phyloP scores from a whole-genome alignment of 2,888 invertebrate species.

The Imbricaverruca yamaguchii region DNA sequence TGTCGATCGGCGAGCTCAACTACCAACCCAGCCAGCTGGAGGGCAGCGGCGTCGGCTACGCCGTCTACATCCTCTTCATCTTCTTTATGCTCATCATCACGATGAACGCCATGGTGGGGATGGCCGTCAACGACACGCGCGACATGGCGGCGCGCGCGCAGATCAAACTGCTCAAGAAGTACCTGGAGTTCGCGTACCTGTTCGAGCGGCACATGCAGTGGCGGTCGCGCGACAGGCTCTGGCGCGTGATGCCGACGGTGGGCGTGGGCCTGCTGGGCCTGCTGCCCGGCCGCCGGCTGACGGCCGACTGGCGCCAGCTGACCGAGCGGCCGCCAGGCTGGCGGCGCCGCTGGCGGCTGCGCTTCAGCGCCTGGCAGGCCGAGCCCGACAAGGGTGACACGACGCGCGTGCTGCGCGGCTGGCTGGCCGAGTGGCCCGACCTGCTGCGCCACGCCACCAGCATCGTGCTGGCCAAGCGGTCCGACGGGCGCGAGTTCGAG shows the following conservation, averaged over 20 bases:
- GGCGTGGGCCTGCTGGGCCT: neutral
- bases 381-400: too few species aligned
- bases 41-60: neutral
- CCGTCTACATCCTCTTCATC: slow-evolving; percentile 16
- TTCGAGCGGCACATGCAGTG: slow-evolving; percentile 11
- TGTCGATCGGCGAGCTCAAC: slow-evolving; percentile 10
- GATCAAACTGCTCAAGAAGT: slow-evolving; percentile 9
- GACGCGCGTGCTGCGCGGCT: neutral
- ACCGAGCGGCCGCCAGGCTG: neutral
- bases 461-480: neutral
- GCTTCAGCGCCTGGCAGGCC: neutral
- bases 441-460: neutral
- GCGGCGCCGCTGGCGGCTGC: neutral
- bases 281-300: neutral
- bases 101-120: slow-evolving; percentile 22
- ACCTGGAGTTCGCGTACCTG: neutral
- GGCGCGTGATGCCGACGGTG: neutral
- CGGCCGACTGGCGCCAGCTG: neutral
- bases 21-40: neutral
- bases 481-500: neutral
- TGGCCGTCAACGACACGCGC: slow-evolving; percentile 18
- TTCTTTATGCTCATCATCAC: slow-evolving; percentile 23
- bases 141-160: neutral
- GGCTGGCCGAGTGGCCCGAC: slow-evolving; percentile 4
- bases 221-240: neutral